Base-by-base conservation (phyloP, 2,797 vertebrate species). In the Masticophis lateralis region DNA sequence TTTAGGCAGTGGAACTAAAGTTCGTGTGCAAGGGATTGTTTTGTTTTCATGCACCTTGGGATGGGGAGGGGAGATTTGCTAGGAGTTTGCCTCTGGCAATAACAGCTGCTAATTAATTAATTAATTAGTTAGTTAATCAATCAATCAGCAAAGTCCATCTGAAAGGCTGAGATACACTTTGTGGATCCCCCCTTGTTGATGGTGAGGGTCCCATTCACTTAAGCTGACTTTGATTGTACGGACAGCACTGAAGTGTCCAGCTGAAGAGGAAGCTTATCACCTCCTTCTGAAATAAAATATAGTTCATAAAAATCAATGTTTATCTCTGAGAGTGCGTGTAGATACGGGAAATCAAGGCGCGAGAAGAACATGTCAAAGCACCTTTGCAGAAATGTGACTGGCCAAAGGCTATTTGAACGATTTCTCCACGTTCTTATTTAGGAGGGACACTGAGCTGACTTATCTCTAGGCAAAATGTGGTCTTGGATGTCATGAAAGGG, bases 1-100 rank as follows among this genome's bases (percentile, higher is more conserved):
- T 98, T 98, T 98, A 97, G 98, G 98, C 97, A 97, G 96, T 96
- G 97, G 97, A 97, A 98, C 97, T 97, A 94, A 98, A 97, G 96
- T 94, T 96, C 97, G 94, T 98, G 94, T 93, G 96, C 95, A 94
- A 96, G 97, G 96, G 97, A 97, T 97, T 96, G 97, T 95, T 97
- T 97, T 98, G 97, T 96, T 98, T 97, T 98, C 97, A 97, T 97
- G 94, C 97, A 98, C 97, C 97, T 98, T 98, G 95, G 66, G 69
- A 74, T 37, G 69, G 32, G 69, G 94, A 96, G 96, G 94, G 96
- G 94, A 94, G 93, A 94, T 94, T 93, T 95, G 97, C 96, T n/a
- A 5, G 74, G 74, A 25, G 74, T 25, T 83, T 91, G 96, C 96
- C 95, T 22, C 92, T 32, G 94, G 95, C 92, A 55, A 60, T 60